Evolutionary conservation across 2,888 invertebrate species (phyloP), one percentile per base, ranked within the genome.

Genomic region (Empis livida): DNA sequence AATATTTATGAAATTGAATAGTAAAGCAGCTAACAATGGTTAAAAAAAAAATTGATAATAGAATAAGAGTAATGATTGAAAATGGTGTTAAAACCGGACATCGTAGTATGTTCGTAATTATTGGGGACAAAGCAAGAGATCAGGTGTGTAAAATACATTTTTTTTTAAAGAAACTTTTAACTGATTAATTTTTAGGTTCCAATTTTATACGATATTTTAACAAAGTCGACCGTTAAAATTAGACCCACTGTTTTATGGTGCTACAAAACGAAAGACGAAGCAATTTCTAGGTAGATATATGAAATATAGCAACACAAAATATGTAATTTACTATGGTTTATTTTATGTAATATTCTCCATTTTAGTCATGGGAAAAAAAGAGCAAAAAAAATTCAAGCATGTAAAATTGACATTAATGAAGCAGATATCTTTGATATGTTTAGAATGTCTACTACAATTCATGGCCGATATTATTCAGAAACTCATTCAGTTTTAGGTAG

Each of bases 401-500:
- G 92, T 0, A 90, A 88, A 65, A 64, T 92, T 31, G 87, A 87
- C 62, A 78, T 94, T 0, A 88, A 93, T 53, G 94, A 96, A 63
- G 95, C 95, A 56, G 94, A 97, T 64, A 81, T 96, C 0, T 97
- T 99, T 73, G 96, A 99, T 68, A 73, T 94, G 11, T 99, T 99
- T 66, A 76, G 99, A 51, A 85, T 94, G 0, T 90, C 96, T 0
- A 97, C 97, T 0, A 88, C 92, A 52, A 97, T 99, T 58, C 83
- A 97, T 51, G 99, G 95, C 54, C 86, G 96, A 60, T 99, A 96
- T 68, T 99, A 99, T 67, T 83, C 86, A 0, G 99, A 99, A 67
- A 96, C 96, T 1, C 95, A 97, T 66, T 91, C 94, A 56, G 94
- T 99, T 67, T 78, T 99, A 1, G 99, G 99, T 47, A 94, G 93